Base-by-base conservation (phyloP, 2,888 invertebrate genomes). In the Gymnoscelis rufifasciata region DNA sequence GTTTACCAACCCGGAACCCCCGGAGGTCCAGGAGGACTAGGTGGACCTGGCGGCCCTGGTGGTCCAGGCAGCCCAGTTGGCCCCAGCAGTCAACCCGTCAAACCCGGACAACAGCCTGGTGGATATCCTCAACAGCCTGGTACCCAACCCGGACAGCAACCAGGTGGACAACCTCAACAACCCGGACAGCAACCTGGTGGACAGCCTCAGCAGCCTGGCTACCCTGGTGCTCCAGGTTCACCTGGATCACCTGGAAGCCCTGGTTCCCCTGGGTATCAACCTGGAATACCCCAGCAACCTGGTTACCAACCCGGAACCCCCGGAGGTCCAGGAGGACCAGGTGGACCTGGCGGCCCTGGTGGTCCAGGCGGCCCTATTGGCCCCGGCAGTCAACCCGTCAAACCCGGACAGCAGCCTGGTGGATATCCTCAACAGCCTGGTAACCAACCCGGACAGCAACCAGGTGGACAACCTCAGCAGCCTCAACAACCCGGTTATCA, bases 391-490 rank as follows among this genome's bases (percentile, higher is more conserved):
- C 26, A 26, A 26, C 27, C 27, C 8, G n/a, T n/a, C 2, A 13
- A 13, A 5, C 45, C 55, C 4, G 53, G 56, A 39, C 7, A 24
- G 2, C 46, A 51, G 3, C 65, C 72, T 0, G 61, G 65, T 13
- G 61, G 59, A 1, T 35, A 53, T 3, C 36, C 43, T 7, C 62
- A 60, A 1, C 37, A 53, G 3, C 36, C 43, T n/a, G 47, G 44
- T 0, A 38, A 38, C 1, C 15, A 36, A 10, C 27, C 47, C 4
- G n/a, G 14, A 30, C 3, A 27, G n/a, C 27, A 27, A n/a, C 27
- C 56, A 44, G 43, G 47, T 12, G 54, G 52, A 7, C 57, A 59
- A 27, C 53, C 57, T 38, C 38, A 71, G 0, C 68, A 39, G 10
- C 45, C 54, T 44, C 24, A 28, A 3, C 45, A 51, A 3, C 65